Evolutionary conservation across 2,888 invertebrate species (phyloP), one percentile per base, ranked within the genome.

Genomic region (Nymphalis polychloros): DNA sequence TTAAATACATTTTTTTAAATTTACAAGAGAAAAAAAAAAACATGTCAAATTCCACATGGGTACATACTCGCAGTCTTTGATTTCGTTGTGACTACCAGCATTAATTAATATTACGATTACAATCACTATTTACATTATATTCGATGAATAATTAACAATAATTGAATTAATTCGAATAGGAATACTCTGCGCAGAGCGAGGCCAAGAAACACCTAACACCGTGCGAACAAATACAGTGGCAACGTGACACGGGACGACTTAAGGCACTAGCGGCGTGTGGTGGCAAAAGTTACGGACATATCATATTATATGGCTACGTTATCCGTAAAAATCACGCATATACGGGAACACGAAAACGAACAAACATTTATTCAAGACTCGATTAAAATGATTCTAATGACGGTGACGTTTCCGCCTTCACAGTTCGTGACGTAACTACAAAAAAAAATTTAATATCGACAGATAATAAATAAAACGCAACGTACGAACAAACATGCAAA

Each of bases 11-110:
- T 86, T 41, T 35, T 41, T 83, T 85, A 83, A 77, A 80, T 77
- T 78, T 76, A 77, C 79, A 76, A 79, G 79, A 81, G 81, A 77
- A 75, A 78, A 80, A 72, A 77, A 78, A 62, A 80, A 85, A 86
- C 84, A 85, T 82, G 83, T 90, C 86, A 87, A 85, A 81, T 81
- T 81, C 79, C 80, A 84, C 80, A 77, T 67, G 35, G n/a, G 53
- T 83, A 80, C 88, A 87, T 83, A 89, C 88, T 84, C 79, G 91
- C 92, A 92, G 92, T 92, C 92, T 92, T 92, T 89, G 86, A 87
- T 88, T 90, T 89, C 90, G 87, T 92, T 92, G 92, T 91, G 92
- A 92, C 92, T 90, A 92, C 88, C 85, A 90, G 89, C 86, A 85
- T 88, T 82, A 81, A 78, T 73, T 74, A 80, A 79, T 78, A 83